These are phyloP conservation scores for Pygoscelis adeliae DNA, from an alignment of 2,113 vertebrate genomes.

Conservation along the genomic window DNA sequence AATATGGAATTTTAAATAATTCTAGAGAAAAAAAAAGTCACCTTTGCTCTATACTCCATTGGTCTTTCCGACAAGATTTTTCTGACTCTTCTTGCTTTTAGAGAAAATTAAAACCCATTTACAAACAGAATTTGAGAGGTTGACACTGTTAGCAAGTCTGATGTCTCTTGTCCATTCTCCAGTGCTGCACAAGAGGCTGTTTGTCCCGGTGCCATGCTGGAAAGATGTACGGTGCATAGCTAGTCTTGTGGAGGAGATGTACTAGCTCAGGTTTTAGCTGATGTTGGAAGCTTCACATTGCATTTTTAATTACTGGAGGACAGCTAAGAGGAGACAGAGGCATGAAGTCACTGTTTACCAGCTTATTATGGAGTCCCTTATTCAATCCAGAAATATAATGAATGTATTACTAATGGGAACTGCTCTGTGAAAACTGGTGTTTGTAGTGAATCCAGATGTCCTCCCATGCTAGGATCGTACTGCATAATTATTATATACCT, in stretches of 20 bases:
- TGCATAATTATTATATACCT: too few species aligned
- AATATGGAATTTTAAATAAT: neutral
- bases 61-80: neutral
- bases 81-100: neutral
- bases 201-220: neutral
- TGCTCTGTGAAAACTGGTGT: neutral
- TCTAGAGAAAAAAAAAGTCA: neutral
- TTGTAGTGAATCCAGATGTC: neutral
- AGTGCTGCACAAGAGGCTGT: neutral
- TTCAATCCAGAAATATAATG: neutral
- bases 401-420: neutral
- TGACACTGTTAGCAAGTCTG: neutral
- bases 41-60: neutral
- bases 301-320: slow-evolving; percentile 6
- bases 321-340: neutral
- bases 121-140: neutral
- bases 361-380: neutral
- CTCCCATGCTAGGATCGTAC: neutral
- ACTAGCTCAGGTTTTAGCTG: neutral
- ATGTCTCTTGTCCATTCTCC: neutral
- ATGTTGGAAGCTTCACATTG: neutral
- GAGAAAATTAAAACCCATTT: neutral
- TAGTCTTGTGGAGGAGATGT: neutral
- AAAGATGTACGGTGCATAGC: fast-evolving
- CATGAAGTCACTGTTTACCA: slow-evolving; percentile 43